Percentiles rank a stretch among this genome's conserved stretches.
Conservation (phyloP, 1,140 invertebrate species). For the Homarus americanus region DNA sequence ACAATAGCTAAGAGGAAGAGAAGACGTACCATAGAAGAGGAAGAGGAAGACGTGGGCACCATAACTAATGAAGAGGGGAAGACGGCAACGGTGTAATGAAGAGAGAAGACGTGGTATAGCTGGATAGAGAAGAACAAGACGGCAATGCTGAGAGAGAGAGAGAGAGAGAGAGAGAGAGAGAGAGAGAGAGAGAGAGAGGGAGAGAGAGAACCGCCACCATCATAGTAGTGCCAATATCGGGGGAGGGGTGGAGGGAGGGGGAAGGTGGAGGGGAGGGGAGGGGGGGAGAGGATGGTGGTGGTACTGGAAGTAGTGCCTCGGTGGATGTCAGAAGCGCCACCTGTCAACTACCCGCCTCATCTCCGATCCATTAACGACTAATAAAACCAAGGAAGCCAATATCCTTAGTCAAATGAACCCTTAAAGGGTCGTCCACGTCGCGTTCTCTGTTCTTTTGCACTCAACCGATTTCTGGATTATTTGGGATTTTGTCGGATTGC, state of each 20-base stretch:
- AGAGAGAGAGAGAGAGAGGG: background rate
- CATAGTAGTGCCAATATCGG: background rate
- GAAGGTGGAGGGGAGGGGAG: too few relatives aligned
- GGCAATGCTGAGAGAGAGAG: background rate
- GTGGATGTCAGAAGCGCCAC: conserved; percentile 31
- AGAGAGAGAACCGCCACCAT: background rate
- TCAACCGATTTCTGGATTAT: too few relatives aligned
- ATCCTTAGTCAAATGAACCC: conserved; percentile 63
- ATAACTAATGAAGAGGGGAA: too few relatives aligned
- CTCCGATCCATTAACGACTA: conserved; percentile 57
- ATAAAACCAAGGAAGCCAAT: conserved; percentile 67
- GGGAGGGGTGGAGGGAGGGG: too few relatives aligned
- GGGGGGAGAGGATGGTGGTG: too few relatives aligned
- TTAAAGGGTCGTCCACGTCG: conserved; percentile 33
- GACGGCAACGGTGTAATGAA: too few relatives aligned
- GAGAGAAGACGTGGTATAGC: too few relatives aligned
- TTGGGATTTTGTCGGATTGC: too few relatives aligned
- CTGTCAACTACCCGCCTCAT: conserved; percentile 51
- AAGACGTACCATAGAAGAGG: too few relatives aligned
- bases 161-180: background rate
- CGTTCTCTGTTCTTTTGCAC: background rate
- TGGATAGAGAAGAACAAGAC: too few relatives aligned
- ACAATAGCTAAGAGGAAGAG: too few relatives aligned
- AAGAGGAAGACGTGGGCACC: too few relatives aligned
- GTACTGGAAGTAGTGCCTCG: background rate